Base-by-base conservation (phyloP, 2,888 invertebrate species). In the Lingula anatina region DNA sequence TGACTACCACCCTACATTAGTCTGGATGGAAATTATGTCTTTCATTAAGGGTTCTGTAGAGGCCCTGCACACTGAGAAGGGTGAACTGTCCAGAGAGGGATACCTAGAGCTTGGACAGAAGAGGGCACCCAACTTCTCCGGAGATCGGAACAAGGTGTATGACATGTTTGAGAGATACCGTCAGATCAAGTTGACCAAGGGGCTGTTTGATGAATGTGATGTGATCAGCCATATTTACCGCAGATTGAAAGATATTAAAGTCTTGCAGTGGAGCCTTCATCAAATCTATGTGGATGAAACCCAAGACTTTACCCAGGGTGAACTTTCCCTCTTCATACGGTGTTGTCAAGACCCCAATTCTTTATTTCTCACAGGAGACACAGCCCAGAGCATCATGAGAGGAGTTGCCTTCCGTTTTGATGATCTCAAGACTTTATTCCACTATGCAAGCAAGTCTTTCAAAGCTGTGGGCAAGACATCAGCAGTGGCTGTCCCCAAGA, bases 341-440 rank as follows among this genome's bases (percentile, higher is more conserved):
- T 45, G 64, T n/a, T 62, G 62, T 44, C 61, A 67, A 49, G 62
- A 65, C 36, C 70, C 70, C 21, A 69, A 70, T 50, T 54, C 64
- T 37, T 66, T 68, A 63, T 70, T 71, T 48, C 55, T 71, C 31
- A 69, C 71, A 9, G 53, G 54, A 3, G 55, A 50, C 20, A 50
- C 71, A n/a, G 71, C 71, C 1, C 71, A 71, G 53, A 65, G 65
- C 48, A 71, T 71, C 46, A 71, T 70, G 71, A 48, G 68, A n/a
- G 71, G 71, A 9, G 64, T 71, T 18, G 55, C 69, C 0, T 71
- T 71, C 56, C 57, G 70, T 15, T 71, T 71, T 51, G 60, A 59
- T 48, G 71, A 71, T 46, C 59, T 71, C 5, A 57, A 55, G 9
- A 61, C 66, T 0, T 55, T 71, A 20, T 71, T 70, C 53, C 64